Percentiles rank a stretch among this genome's conserved stretches.
phyloP scores from a whole-genome alignment of 2,888 invertebrate species.

The Luffia ferchaultella region DNA sequence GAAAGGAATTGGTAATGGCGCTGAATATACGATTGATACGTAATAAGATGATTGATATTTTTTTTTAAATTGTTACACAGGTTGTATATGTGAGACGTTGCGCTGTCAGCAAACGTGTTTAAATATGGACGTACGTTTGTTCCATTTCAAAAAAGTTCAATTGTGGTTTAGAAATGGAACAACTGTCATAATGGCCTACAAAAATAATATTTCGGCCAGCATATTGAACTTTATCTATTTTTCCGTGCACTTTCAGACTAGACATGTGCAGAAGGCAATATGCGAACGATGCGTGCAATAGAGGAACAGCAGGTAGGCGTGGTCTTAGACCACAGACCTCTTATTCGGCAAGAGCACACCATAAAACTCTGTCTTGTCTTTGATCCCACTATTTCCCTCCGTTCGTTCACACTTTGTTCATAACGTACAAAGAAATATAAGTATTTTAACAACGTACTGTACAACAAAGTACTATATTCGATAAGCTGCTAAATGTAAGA shows the following conservation, averaged over 20 bases:
- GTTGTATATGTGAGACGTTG: neutral
- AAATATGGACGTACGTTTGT: neutral
- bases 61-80: neutral
- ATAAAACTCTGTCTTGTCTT: conserved; percentile 15
- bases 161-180: neutral
- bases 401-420: too few relatives aligned
- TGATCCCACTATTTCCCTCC: too few relatives aligned
- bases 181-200: neutral
- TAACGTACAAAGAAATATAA: conserved; percentile 7
- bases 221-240: conserved; percentile 46
- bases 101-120: conserved; percentile 13
- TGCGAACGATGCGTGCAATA: conserved; percentile 95
- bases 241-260: conserved; percentile 85
- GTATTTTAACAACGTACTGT: conserved; percentile 3
- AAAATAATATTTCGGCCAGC: conserved; percentile 17
- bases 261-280: conserved; percentile 98
- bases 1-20: conserved; percentile 65
- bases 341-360: conserved; percentile 48
- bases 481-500: too few relatives aligned
- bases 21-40: conserved; percentile 38
- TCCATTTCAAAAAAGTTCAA: neutral
- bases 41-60: too few relatives aligned
- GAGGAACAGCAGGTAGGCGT: conserved; percentile 96
- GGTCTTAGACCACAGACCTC: conserved; percentile 38
- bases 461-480: conserved; percentile 5